phyloP scores from a whole-genome alignment of 2,888 invertebrate species.

The Papilio gigon region DNA sequence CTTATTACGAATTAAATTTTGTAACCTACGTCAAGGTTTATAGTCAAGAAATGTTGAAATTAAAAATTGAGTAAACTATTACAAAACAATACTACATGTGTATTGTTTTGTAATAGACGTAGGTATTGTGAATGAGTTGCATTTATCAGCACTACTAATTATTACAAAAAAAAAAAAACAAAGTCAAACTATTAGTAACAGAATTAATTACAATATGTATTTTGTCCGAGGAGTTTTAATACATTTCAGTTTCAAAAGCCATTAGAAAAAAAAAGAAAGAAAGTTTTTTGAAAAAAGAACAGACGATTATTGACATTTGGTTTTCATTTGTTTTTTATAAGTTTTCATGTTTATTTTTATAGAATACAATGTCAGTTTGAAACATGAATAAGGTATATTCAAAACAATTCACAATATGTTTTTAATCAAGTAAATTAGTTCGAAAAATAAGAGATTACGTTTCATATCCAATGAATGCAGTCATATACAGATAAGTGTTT shows the following conservation, averaged over 20 bases:
- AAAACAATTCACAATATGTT: too few species aligned
- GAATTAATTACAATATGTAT: too few species aligned
- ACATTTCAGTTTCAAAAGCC: too few species aligned
- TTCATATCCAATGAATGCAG: conserved; percentile 1
- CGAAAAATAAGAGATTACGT: not conserved
- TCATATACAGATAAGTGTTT: not conserved
- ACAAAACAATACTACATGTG: not conserved
- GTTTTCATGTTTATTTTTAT: too few species aligned
- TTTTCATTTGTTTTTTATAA: too few species aligned
- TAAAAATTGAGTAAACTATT: not conserved
- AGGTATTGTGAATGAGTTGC: not conserved
- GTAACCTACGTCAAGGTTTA: not conserved
- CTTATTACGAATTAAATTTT: conserved; percentile 2
- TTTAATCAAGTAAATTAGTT: not conserved
- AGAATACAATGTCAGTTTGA: too few species aligned
- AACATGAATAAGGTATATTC: too few species aligned
- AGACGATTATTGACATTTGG: too few species aligned
- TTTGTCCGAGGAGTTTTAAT: too few species aligned
- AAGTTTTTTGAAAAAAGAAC: too few species aligned
- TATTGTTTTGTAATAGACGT: too few species aligned
- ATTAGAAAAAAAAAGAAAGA: too few species aligned
- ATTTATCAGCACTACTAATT: not conserved
- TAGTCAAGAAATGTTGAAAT: not conserved
- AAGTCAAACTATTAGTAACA: not conserved
- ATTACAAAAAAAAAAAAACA: not conserved